Base-by-base conservation (phyloP, 1,140 invertebrate genomes). In the Papilio glaucus region DNA sequence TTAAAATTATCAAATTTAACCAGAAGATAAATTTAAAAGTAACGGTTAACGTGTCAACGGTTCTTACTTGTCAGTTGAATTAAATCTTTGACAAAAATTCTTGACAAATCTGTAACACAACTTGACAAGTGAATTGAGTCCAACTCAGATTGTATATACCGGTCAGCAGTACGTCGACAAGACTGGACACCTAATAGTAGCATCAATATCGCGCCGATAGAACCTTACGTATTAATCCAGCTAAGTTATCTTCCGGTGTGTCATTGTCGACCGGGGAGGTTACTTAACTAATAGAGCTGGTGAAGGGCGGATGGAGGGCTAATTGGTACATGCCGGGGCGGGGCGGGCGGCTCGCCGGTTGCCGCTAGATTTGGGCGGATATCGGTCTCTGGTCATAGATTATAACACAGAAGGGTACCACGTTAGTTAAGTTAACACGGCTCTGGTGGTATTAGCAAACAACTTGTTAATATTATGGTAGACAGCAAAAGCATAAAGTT, bases 291-390 rank as follows among this genome's bases (percentile, higher is more conserved):
- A 77, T 77, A 63, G 29, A 71, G 26, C 77, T 74, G 76, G 79
- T 79, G 77, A 49, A 62, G 72, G 73, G 71, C 73, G 79, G 57
- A 73, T 63, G 69, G 67, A 21, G 68, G 45, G 71, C 72, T 79
- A 78, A 81, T 79, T 79, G 76, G 69, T 74, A 70, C 71, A 73
- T 74, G 81, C 76, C 73, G 81, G 77, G 74, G 73, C 60, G 71
- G 57, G 45, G 45, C 45, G 8, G 45, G 49, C 21, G 49, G 21
- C 21, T 33, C 53, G 72, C 77, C 77, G 78, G 87, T 84, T 83
- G 33, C 21, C 71, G 72, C 75, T 82, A 81, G 87, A 82, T 86
- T 81, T 81, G 76, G 81, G 79, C 79, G 85, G 85, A 76, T 76
- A 67, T 49, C 10, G 39, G 60, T 41, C 67, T 67, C 26, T 18